Base-by-base conservation (phyloP, 2,113 vertebrate species). In the Suricata suricatta region DNA sequence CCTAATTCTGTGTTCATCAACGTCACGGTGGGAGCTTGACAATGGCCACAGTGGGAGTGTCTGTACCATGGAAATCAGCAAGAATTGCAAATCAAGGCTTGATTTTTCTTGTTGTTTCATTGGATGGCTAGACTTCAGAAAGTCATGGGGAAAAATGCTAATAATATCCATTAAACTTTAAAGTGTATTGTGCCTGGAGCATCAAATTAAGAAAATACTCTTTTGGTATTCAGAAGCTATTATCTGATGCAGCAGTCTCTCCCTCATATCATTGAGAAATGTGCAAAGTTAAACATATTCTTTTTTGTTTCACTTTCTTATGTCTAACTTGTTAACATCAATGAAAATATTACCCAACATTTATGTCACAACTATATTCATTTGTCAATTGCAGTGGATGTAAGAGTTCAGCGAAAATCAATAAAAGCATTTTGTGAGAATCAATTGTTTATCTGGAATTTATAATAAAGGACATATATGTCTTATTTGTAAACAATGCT, bases 391-490 rank as follows among this genome's bases (percentile, higher is more conserved):
- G n/a, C 50, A 71, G 1, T 87, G 52, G 31, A 50, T 66, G 41
- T 16, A 60, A 83, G 63, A 90, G 50, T 60, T 93, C 66, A 80
- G 60, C 41, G 76, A 89, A 92, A 95, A 83, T 93, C 71, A 76
- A 23, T 85, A 57, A 47, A 47, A 57, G 31, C 57, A 66, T 92
- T 97, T 57, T 86, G 4, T 41, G 63, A 91, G 79, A 69, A 89
- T 95, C 88, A 89, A 69, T 84, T 91, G 52, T n/a, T 84, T 91
- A 25, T 31, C 47, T 11, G 82, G 93, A 96, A 69, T 69, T 88
- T 66, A 88, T 80, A 60, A 83, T 47, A 74, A 86, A 89, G 38
- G 71, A 2, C 81, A 92, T 71, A 66, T 2, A 50, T 47, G 93
- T 72, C 92, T 76, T 96, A 33, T 68, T 64, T 95, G 41, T 35